Conservation (phyloP, 2,888 invertebrate species). For the Lacanobia wlatinum region DNA sequence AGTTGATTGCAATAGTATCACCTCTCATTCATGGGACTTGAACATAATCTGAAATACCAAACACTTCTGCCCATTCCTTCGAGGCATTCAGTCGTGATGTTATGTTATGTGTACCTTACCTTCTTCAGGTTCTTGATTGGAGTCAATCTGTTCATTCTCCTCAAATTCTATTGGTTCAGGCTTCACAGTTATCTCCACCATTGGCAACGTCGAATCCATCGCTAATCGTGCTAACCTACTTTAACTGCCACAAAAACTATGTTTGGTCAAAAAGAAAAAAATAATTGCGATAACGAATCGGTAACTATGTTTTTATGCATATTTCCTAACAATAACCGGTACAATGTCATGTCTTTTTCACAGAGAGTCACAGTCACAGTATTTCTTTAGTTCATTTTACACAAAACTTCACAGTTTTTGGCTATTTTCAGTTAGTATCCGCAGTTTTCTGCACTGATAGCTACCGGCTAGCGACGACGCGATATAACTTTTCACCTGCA, state of each 20-base stretch:
- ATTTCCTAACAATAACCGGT: constrained; percentile 4
- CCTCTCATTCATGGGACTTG: neutral
- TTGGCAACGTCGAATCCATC: constrained; percentile 51
- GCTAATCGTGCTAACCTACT: constrained; percentile 45
- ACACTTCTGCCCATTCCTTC: too few relatives aligned
- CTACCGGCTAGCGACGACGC: constrained; percentile 30
- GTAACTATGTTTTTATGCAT: constrained; percentile 33
- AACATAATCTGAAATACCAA: neutral
- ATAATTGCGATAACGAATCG: constrained; percentile 9
- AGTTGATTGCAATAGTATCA: neutral
- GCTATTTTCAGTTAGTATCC: constrained; percentile 44
- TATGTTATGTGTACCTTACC: constrained; percentile 23
- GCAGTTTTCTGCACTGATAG: constrained; percentile 15
- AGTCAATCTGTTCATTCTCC: constrained; percentile 12
- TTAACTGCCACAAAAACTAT: constrained; percentile 26
- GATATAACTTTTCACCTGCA: constrained; percentile 9
- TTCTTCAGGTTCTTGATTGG: constrained; percentile 1
- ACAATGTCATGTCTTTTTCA: constrained; percentile 22
- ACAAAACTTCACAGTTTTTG: constrained; percentile 19
- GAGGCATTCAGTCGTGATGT: too few relatives aligned
- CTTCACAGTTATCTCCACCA: constrained; percentile 57
- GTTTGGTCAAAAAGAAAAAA: constrained; percentile 20
- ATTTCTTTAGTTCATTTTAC: constrained; percentile 11
- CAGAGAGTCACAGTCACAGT: constrained; percentile 2
- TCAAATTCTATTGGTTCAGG: constrained; percentile 43